Conservation (phyloP, 2,113 vertebrate genomes). For the Ia io region DNA sequence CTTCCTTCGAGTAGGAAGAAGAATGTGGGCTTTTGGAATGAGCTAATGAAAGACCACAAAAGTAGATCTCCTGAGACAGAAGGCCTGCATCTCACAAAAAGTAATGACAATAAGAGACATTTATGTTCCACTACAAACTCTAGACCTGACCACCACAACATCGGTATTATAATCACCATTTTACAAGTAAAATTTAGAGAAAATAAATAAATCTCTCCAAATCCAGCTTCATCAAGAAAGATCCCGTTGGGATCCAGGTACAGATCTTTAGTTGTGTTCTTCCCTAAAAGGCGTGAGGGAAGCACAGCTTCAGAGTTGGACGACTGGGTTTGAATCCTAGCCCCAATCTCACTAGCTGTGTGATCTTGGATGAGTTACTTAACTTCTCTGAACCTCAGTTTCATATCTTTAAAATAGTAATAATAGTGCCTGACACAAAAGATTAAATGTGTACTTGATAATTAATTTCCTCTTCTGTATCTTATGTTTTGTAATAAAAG, state of each 20-base stretch:
- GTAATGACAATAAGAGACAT: not conserved
- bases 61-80: not conserved
- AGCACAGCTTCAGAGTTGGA: not conserved
- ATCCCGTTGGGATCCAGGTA: not conserved
- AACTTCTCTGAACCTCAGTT: not conserved
- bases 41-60: not conserved
- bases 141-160: not conserved
- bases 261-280: fast-evolving
- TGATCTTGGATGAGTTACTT: no score
- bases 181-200: not conserved
- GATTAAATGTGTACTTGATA: not conserved
- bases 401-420: not conserved
- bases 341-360: not conserved
- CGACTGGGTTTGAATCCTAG: not conserved
- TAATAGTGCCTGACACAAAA: not conserved
- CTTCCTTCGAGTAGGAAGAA: not conserved
- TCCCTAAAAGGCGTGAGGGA: not conserved
- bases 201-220: not conserved
- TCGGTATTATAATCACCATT: not conserved
- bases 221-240: not conserved
- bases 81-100: not conserved
- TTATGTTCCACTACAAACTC: not conserved
- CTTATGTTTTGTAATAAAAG: not conserved
- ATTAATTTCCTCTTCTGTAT: not conserved
- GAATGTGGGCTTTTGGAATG: not conserved